These are phyloP conservation scores for Illadopsis cleaveri DNA, from an alignment of 2,113 vertebrate genomes.

Conservation along the genomic window DNA sequence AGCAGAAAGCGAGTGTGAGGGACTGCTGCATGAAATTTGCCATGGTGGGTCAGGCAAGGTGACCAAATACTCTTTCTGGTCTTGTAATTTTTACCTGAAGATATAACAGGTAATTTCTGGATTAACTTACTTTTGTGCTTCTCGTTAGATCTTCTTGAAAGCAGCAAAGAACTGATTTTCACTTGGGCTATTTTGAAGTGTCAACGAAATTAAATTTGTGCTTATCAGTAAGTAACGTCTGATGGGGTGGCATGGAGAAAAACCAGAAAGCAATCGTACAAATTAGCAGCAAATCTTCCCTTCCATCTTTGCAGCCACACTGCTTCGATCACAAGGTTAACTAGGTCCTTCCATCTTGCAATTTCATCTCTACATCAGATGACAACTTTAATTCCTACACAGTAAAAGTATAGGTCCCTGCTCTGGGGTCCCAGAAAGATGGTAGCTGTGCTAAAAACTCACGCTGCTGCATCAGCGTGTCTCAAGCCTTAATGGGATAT, in stretches of 20 bases:
- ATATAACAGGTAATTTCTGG: neutral
- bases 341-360: neutral
- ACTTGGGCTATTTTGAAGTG: neutral
- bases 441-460: neutral
- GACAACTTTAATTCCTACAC: neutral
- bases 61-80: neutral
- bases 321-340: neutral
- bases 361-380: neutral
- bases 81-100: neutral
- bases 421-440: neutral
- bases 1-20: neutral
- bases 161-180: neutral
- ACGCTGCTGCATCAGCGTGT: rapidly evolving
- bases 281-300: neutral
- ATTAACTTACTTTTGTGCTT: neutral
- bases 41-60: rapidly evolving
- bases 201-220: neutral
- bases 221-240: neutral
- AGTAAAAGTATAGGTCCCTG: neutral
- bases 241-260: neutral
- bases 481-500: rapidly evolving
- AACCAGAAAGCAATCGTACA: neutral
- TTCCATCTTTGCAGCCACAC: neutral
- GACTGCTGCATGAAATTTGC: neutral
- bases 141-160: neutral